Evolutionary conservation across 1,140 invertebrate genomes (phyloP).

Genomic region (Aradophagus sp.): DNA sequence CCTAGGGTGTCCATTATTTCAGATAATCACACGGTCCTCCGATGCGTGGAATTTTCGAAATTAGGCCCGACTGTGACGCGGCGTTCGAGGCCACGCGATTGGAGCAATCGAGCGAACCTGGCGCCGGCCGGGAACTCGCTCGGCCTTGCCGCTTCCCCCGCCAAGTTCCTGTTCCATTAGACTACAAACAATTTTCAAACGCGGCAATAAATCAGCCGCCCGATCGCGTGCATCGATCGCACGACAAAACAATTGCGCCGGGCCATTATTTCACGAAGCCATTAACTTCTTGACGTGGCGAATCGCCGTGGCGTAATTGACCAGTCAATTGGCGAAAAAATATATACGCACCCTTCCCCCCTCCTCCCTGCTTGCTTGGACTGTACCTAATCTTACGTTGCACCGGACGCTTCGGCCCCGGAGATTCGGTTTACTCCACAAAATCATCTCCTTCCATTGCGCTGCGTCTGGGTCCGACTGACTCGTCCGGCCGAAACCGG

Average conservation of each 20-base stretch:
- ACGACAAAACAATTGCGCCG: constrained; percentile 23
- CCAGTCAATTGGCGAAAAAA: constrained; percentile 41
- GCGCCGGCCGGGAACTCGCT: constrained; percentile 27
- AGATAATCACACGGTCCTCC: too few relatives aligned
- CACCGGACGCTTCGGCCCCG: constrained; percentile 7
- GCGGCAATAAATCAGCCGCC: constrained; percentile 9
- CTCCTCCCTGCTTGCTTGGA: constrained; percentile 3
- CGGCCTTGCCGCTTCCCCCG: not conserved
- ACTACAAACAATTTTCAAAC: constrained; percentile 7
- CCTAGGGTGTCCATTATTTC: too few relatives aligned
- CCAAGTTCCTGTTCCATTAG: constrained; percentile 19
- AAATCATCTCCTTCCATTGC: constrained; percentile 45
- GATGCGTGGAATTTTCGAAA: too few relatives aligned
- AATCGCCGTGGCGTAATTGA: constrained; percentile 28
- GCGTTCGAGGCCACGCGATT: constrained; percentile 17
- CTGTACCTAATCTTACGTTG: constrained; percentile 36
- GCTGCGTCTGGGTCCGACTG: constrained; percentile 39
- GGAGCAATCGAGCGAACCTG: constrained; percentile 32
- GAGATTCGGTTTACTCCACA: constrained; percentile 30
- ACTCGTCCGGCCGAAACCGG: constrained; percentile 57
- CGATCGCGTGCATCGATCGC: constrained; percentile 2
- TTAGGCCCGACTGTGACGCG: too few relatives aligned
- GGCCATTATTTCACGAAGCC: constrained; percentile 26
- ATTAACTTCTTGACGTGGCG: constrained; percentile 30
- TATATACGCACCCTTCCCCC: constrained; percentile 15